Percentiles rank a stretch among this genome's conserved stretches.
Conservation (phyloP, 1,140 invertebrate genomes). For the Saccostrea glomerata region DNA sequence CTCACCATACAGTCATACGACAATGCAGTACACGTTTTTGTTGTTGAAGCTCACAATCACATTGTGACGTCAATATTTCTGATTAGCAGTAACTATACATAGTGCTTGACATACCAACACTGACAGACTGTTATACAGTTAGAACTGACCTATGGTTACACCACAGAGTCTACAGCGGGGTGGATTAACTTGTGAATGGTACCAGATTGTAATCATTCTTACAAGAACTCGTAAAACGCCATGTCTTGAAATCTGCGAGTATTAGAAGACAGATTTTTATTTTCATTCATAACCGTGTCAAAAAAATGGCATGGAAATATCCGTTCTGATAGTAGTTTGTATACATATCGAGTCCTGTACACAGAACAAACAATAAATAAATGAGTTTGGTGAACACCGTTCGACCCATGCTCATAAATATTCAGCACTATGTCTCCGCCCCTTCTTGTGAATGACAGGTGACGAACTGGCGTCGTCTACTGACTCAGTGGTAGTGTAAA, state of each 20-base stretch:
- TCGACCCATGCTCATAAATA: constrained; percentile 1
- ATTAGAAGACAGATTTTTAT: constrained; percentile 16
- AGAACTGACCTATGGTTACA: constrained; percentile 15
- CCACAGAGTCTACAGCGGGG: not conserved
- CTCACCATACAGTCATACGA: not conserved
- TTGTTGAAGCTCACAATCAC: not conserved
- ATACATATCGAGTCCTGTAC: not conserved
- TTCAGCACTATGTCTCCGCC: constrained; percentile 28
- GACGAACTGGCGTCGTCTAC: constrained; percentile 53
- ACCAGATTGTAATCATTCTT: constrained; percentile 26
- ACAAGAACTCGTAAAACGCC: constrained; percentile 25
- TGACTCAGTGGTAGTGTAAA: constrained; percentile 70
- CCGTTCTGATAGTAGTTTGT: not conserved
- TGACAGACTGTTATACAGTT: not conserved
- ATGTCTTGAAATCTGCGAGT: constrained; percentile 32
- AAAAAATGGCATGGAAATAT: not conserved
- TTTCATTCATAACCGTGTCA: not conserved
- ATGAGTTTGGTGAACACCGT: not conserved
- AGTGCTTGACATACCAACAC: not conserved
- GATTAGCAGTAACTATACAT: not conserved
- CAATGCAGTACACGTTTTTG: not conserved
- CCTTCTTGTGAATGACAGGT: constrained; percentile 30
- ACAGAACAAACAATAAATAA: constrained; percentile 14
- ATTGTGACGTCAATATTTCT: not conserved
- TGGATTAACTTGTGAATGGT: constrained; percentile 30